phyloP scores from a whole-genome alignment of 2,797 vertebrate species.

The Rhincodon typus region DNA sequence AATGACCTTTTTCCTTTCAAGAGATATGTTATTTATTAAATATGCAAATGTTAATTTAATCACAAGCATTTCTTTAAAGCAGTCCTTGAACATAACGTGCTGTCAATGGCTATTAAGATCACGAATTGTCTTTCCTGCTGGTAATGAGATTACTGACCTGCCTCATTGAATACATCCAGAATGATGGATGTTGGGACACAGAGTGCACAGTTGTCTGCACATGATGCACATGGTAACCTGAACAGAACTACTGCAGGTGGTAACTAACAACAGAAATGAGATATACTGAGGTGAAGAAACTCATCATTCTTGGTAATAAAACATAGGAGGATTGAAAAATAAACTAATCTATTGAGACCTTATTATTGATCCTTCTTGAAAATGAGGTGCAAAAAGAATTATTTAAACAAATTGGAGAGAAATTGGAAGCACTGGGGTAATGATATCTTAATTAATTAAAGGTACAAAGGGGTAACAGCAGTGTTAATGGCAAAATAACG shows the following conservation, averaged over 20 bases:
- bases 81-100: neutral
- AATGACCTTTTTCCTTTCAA: neutral
- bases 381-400: neutral
- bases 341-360: neutral
- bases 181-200: neutral
- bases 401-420: neutral
- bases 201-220: neutral
- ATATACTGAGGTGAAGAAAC: neutral
- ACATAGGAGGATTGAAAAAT: neutral
- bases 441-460: neutral
- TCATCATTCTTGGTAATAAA: neutral
- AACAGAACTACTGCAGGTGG: neutral
- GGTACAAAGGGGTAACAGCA: neutral
- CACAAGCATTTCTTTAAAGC: conserved; percentile 7
- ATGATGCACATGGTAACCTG: neutral
- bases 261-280: neutral
- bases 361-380: neutral
- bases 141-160: neutral
- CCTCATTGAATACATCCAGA: neutral
- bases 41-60: neutral
- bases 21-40: conserved; percentile 18
- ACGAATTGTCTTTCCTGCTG: conserved; percentile 4
- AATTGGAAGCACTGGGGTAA: neutral
- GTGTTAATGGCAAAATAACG: neutral
- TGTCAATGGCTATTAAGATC: neutral